Percentiles rank a stretch among this genome's conserved stretches.
These are phyloP conservation scores for Gymnothorax reevesii DNA, from an alignment of 2,797 vertebrate species.

Conservation along the genomic window DNA sequence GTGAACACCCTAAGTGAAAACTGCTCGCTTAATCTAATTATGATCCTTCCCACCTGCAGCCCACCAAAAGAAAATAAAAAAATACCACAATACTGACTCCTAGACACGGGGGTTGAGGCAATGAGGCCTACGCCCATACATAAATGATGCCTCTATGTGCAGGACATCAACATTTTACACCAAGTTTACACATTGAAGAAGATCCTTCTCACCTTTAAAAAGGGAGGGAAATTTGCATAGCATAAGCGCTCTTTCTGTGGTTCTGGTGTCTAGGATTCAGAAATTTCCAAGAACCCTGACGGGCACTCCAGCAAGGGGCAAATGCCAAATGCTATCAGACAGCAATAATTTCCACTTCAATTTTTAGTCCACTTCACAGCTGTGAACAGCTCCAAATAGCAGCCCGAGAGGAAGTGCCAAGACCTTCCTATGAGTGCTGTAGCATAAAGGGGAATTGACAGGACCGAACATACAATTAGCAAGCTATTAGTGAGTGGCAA, in stretches of 20 bases:
- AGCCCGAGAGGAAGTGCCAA: slow-evolving; percentile 9
- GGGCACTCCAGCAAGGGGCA: not conserved
- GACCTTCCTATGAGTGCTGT: slow-evolving; percentile 3
- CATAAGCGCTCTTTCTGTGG: not conserved
- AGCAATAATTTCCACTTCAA: slow-evolving; percentile 8
- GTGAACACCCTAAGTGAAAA: not conserved
- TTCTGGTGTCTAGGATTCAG: not conserved
- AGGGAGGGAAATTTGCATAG: no score
- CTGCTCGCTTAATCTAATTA: not conserved
- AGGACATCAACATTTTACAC: not conserved
- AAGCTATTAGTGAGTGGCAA: not conserved
- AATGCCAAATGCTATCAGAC: not conserved
- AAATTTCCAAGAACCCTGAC: not conserved
- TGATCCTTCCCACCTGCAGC: not conserved
- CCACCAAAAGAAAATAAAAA: not conserved
- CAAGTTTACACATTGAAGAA: not conserved
- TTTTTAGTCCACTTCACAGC: not conserved
- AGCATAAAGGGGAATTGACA: slow-evolving; percentile 16
- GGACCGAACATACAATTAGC: slow-evolving; percentile 2
- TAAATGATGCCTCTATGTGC: not conserved
- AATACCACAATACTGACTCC: not conserved
- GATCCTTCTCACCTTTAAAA: not conserved
- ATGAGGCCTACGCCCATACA: not conserved
- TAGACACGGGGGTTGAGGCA: not conserved
- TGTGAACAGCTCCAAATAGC: not conserved